phyloP scores from a whole-genome alignment of 2,888 invertebrate species.

The Drosophila nigricruria region DNA sequence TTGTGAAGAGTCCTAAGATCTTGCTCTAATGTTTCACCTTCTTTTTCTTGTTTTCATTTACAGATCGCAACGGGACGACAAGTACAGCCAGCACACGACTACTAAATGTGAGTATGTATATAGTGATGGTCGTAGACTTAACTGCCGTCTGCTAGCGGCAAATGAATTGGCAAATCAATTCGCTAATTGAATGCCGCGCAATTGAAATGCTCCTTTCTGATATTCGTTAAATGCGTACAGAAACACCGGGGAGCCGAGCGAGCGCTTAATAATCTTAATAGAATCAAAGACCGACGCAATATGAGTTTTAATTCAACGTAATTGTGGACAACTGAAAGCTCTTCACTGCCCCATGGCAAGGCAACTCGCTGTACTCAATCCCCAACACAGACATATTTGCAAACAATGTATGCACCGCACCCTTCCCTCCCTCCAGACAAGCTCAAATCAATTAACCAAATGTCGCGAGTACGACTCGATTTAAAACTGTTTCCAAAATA shows the following conservation, averaged over 20 bases:
- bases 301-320: conserved; percentile 73
- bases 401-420: conserved; percentile 14
- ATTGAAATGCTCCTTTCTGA: conserved; percentile 70
- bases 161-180: conserved; percentile 60
- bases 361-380: conserved; percentile 11
- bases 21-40: conserved; percentile 25
- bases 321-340: conserved; percentile 50
- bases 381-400: conserved; percentile 14
- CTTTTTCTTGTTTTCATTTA: conserved; percentile 18
- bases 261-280: conserved; percentile 72
- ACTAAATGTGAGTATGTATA: conserved; percentile 39
- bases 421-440: background rate
- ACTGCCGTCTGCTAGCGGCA: background rate
- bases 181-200: conserved; percentile 69
- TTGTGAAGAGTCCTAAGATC: conserved; percentile 8
- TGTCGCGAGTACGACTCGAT: conserved; percentile 74
- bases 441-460: conserved; percentile 79
- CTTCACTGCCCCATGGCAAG: conserved; percentile 8
- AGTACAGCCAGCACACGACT: conserved; percentile 24
- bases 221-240: conserved; percentile 61
- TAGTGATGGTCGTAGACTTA: conserved; percentile 2
- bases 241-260: conserved; percentile 36
- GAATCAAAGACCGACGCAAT: conserved; percentile 76
- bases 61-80: conserved; percentile 41
- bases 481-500: conserved; percentile 62